Conservation (phyloP, 1,140 invertebrate genomes). For the Leptoteleia sp. region DNA sequence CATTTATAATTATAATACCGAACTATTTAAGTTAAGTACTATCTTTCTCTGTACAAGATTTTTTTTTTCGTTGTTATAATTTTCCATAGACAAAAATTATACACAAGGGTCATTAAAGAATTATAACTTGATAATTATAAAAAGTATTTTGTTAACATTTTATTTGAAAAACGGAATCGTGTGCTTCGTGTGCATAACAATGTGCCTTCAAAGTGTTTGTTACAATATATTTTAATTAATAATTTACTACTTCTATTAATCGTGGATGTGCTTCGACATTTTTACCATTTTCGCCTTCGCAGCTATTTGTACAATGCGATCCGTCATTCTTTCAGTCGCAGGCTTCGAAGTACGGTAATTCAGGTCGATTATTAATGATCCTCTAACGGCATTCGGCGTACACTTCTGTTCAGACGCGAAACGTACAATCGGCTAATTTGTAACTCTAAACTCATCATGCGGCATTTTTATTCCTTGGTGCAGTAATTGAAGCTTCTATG, state of each 20-base stretch:
- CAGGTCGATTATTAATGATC: constrained; percentile 26
- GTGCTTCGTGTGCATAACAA: not conserved
- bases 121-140: constrained; percentile 36
- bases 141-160: constrained; percentile 53
- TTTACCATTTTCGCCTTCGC: constrained; percentile 11
- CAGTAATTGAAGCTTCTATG: constrained; percentile 3
- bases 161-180: constrained; percentile 49
- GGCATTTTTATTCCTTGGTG: constrained; percentile 9
- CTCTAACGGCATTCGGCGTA: constrained; percentile 3
- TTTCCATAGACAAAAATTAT: not conserved
- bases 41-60: not conserved
- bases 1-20: not conserved
- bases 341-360: constrained; percentile 19
- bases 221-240: constrained; percentile 49
- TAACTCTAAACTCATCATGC: constrained; percentile 19
- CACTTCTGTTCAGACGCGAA: constrained; percentile 21
- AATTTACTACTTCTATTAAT: constrained; percentile 55
- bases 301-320: constrained; percentile 51
- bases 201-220: constrained; percentile 28
- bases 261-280: constrained; percentile 55
- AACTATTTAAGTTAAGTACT: constrained; percentile 32
- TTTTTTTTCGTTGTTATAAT: not conserved
- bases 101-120: constrained; percentile 37
- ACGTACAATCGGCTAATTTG: constrained; percentile 24
- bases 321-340: constrained; percentile 25